phyloP scores from a whole-genome alignment of 2,888 invertebrate genomes.

The Xylocampa areola region DNA sequence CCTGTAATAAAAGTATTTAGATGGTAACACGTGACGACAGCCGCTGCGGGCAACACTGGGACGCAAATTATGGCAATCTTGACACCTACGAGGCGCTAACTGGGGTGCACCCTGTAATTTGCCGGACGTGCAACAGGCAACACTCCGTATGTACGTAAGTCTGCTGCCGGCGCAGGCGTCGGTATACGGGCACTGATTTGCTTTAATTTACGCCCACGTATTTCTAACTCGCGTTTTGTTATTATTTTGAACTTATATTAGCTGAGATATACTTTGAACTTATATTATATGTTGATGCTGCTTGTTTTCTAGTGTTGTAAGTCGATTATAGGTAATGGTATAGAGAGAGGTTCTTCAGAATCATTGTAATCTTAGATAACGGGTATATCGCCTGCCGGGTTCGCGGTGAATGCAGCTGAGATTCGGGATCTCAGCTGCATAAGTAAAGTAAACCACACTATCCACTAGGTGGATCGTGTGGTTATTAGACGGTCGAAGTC shows the following conservation, averaged over 20 bases:
- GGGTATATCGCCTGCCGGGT: too few species aligned
- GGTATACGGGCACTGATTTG: slow-evolving; percentile 70
- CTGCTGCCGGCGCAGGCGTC: slow-evolving; percentile 50
- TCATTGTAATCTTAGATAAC: too few species aligned
- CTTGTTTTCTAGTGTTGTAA: slow-evolving; percentile 3
- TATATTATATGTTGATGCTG: too few species aligned
- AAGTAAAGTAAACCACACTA: too few species aligned
- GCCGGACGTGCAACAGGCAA: slow-evolving; percentile 71
- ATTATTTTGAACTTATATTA: slow-evolving; percentile 41
- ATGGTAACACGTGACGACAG: slow-evolving; percentile 87
- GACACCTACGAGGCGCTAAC: slow-evolving; percentile 90
- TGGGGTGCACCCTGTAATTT: slow-evolving; percentile 85
- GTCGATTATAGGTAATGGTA: slow-evolving; percentile 2
- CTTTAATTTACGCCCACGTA: slow-evolving; percentile 68
- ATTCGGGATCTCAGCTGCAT: too few species aligned
- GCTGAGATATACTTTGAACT: slow-evolving; percentile 30
- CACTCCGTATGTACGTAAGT: slow-evolving; percentile 46
- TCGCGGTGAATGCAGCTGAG: too few species aligned
- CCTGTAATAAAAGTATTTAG: slow-evolving; percentile 84
- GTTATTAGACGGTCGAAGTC: too few species aligned
- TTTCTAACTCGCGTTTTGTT: slow-evolving; percentile 49
- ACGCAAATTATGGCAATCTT: slow-evolving; percentile 89
- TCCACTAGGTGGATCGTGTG: too few species aligned
- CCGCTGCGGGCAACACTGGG: slow-evolving; percentile 79
- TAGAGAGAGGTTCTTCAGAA: too few species aligned